phyloP scores from a whole-genome alignment of 2,888 invertebrate genomes.

The Corbicula japonica region DNA sequence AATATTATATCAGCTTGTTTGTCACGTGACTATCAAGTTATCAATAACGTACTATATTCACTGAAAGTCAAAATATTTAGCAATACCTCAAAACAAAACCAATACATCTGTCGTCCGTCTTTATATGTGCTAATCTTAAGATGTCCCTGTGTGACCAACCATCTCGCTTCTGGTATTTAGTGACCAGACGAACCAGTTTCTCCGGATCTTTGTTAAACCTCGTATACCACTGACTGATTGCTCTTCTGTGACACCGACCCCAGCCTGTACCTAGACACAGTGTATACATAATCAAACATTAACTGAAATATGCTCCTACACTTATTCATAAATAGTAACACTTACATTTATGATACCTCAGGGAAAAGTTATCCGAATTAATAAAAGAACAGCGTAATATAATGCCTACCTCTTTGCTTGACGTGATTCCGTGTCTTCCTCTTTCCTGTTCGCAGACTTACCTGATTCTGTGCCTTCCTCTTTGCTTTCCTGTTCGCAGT shows the following conservation, averaged over 20 bases:
- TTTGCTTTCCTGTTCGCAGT: constrained; percentile 11
- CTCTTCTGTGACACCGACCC: constrained; percentile 37
- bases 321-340: background rate
- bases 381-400: no score
- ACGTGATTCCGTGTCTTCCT: background rate
- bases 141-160: constrained; percentile 92
- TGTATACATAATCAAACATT: background rate
- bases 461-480: background rate
- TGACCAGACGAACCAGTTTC: constrained; percentile 90
- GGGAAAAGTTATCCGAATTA: no score
- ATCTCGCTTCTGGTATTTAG: constrained; percentile 89
- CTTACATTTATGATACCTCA: background rate
- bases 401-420: no score
- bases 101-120: background rate
- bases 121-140: constrained; percentile 85
- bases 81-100: constrained; percentile 32
- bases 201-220: constrained; percentile 86
- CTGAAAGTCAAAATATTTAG: no score
- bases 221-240: constrained; percentile 22
- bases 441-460: background rate
- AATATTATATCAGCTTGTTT: no score
- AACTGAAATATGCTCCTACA: background rate
- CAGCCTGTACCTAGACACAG: constrained; percentile 34
- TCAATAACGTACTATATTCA: no score
- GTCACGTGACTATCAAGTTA: no score